Conservation (phyloP, 2,113 vertebrate genomes). For the Australoheros scitulus region DNA sequence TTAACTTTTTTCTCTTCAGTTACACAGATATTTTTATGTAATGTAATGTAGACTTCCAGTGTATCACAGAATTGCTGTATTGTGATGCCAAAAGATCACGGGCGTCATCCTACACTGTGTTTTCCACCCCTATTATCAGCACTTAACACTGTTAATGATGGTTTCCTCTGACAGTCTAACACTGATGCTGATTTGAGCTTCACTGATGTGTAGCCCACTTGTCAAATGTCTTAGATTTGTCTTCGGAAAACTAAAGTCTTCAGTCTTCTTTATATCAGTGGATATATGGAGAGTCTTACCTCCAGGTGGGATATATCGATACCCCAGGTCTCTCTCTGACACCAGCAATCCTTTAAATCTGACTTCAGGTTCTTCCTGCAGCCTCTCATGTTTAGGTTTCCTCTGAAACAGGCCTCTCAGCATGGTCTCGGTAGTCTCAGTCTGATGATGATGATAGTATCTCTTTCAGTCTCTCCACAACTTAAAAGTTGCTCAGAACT, state of each 20-base stretch:
- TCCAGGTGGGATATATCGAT: conserved; percentile 87
- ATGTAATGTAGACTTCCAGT: background rate
- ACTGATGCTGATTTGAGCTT: background rate
- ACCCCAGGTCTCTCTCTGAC: conserved; percentile 87
- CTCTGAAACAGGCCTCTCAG: conserved; percentile 72
- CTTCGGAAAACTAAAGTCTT: background rate
- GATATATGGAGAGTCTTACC: conserved; percentile 83
- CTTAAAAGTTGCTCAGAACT: background rate
- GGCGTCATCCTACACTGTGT: background rate
- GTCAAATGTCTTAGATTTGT: background rate
- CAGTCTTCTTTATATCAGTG: background rate
- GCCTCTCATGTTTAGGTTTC: conserved; percentile 83
- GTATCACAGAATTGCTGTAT: background rate
- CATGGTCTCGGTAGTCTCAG: conserved; percentile 58
- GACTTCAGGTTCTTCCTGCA: conserved; percentile 79
- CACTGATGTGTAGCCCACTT: background rate
- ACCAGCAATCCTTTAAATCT: conserved; percentile 89
- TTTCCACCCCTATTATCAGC: background rate
- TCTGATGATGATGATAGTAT: background rate
- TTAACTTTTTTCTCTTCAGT: background rate
- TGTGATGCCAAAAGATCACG: background rate
- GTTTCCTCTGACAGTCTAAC: background rate
- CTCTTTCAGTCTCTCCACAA: background rate
- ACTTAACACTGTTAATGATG: background rate
- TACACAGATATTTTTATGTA: background rate